Evolutionary conservation across 1,140 invertebrate species (phyloP), one percentile per base, ranked within the genome.

Genomic region (Scaptodrosophila lebanonensis): DNA sequence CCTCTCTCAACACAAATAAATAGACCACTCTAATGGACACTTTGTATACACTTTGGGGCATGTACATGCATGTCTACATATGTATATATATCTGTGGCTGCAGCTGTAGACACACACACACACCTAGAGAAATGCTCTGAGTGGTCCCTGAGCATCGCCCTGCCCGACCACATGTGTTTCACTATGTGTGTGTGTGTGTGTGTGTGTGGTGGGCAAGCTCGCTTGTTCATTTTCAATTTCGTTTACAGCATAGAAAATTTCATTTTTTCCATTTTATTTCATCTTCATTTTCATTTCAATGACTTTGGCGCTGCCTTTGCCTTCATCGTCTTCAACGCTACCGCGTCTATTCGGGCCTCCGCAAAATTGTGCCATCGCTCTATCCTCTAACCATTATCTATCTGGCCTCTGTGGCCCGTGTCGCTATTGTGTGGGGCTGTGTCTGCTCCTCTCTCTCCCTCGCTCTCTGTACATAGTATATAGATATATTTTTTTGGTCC

Each of bases 211-310:
- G 18, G 17, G n/a, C 45, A 32, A 47, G 52, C 66, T 54, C 38
- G 43, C 60, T 71, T 71, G 66, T 61, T 60, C 61, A 71, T 71
- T 65, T 70, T 70, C 67, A 65, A 60, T 70, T 70, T 71, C 61
- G 56, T 67, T 67, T 66, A 57, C 64, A 66, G 64, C 62, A 66
- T 58, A 58, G 47, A 59, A 50, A 52, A 58, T 48, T 59, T 54
- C 32, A 20, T 39, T 45, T 38, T 66, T 49, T 60, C 56, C 56
- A 71, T 71, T 71, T 71, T 62, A 68, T 66, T 71, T 70, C 68
- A 71, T 71, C 62, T 71, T 71, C 60, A 71, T 71, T 61, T 71
- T 61, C 67, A 60, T 70, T 70, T 53, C 27, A 39, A 61, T 42
- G 33, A 47, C 30, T 25, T 9, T 6, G 20, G 27, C 6, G 12